Conservation (phyloP, 2,888 invertebrate species). For the Acleris laterana region DNA sequence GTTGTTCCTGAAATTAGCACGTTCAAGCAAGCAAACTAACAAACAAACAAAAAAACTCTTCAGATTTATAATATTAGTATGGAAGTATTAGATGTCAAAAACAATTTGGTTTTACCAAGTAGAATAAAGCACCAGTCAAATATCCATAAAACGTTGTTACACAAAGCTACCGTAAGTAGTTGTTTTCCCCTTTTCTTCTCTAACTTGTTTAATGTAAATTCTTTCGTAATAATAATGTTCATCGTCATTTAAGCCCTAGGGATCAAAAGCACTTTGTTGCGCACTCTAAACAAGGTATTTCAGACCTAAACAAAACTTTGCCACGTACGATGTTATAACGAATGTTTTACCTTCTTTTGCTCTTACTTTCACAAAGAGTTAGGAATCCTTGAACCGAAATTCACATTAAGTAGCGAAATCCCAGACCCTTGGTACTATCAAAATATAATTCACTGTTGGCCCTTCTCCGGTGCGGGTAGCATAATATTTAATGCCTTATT, state of each 20-base stretch:
- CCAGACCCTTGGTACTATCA: conserved; percentile 7
- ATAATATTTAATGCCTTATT: neutral
- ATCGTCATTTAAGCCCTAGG: conserved; percentile 11
- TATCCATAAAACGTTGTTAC: neutral
- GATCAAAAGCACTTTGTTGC: conserved; percentile 13
- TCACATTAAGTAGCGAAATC: conserved; percentile 9
- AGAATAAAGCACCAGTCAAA: too few relatives aligned
- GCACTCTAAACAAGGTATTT: conserved; percentile 12
- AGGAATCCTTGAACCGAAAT: neutral
- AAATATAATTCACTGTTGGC: conserved; percentile 10
- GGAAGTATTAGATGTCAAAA: too few relatives aligned
- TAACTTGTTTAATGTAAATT: conserved; percentile 11
- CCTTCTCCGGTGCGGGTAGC: neutral
- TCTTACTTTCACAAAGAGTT: neutral
- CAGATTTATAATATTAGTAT: too few relatives aligned
- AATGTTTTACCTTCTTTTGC: conserved; percentile 7
- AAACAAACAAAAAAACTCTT: too few relatives aligned
- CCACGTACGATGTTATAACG: conserved; percentile 9
- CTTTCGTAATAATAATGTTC: conserved; percentile 4
- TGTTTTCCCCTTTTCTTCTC: neutral
- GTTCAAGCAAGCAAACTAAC: too few relatives aligned
- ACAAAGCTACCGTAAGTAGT: neutral
- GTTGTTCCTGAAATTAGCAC: too few relatives aligned
- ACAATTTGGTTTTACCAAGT: too few relatives aligned
- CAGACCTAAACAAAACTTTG: neutral